phyloP scores from a whole-genome alignment of 37 sponge, comb jelly and placozoan genomes.

The Beroe ovata region DNA sequence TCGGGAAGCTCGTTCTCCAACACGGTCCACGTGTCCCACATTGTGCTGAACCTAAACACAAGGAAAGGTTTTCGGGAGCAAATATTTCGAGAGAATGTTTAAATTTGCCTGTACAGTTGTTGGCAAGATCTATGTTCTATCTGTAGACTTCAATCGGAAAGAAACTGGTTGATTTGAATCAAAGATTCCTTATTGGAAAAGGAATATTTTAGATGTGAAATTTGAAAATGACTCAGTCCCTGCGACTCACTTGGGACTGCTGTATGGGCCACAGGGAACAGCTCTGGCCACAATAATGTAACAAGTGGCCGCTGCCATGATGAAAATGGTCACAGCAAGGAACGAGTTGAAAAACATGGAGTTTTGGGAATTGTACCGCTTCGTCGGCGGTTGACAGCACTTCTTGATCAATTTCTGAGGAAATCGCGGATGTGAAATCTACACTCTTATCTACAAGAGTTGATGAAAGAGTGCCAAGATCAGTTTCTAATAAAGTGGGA shows the following conservation, averaged over 20 bases:
- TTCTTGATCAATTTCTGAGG: conserved; percentile 31
- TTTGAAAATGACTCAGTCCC: neutral
- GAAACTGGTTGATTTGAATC: no score
- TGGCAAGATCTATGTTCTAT: no score
- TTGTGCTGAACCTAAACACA: conserved; percentile 1
- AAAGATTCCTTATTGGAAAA: no score
- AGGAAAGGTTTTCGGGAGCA: neutral
- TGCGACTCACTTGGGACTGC: conserved; percentile 9
- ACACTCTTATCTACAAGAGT: no score
- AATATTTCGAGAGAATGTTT: no score
- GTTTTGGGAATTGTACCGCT: conserved; percentile 62
- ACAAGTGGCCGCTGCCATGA: neutral
- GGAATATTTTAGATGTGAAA: no score
- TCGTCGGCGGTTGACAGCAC: conserved; percentile 61
- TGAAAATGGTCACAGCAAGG: conserved; percentile 25
- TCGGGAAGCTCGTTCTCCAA: neutral
- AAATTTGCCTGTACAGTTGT: no score
- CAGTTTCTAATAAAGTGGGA: no score
- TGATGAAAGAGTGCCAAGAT: no score
- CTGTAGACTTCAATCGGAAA: no score
- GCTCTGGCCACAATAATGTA: neutral
- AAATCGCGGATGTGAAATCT: no score
- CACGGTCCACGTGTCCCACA: conserved; percentile 46
- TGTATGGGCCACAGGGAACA: conserved; percentile 22
- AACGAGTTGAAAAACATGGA: conserved; percentile 63